Base-by-base conservation (phyloP, 2,888 invertebrate species). In the Tromatobia lineatoria region DNA sequence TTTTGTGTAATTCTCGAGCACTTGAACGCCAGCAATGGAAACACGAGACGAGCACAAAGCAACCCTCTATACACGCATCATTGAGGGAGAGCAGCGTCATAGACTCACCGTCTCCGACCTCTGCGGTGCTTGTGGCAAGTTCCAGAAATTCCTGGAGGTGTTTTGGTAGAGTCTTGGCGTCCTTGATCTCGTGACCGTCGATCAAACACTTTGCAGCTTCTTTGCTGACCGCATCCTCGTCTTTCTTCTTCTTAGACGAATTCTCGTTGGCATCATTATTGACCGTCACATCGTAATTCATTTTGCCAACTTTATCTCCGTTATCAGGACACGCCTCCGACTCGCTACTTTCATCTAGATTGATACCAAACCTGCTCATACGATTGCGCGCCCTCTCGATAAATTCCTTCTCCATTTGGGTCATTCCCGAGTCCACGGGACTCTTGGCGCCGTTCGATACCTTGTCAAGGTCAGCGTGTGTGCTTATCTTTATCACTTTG, bases 71-170 rank as follows among this genome's bases (percentile, higher is more conserved):
- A 80, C 71, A 42, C 74, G 59, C 38, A 80, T 71, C 45, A 45
- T 69, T 59, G 74, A 57, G 57, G 74, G 94, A 93, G 94, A 93
- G 89, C 92, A 94, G 94, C 66, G 50, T 75, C 75, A 66, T 52
- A n/a, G 93, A 95, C 94, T 95, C 95, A 94, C 95, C 95, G 89
- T 95, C 94, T 86, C 94, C 94, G 83, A 90, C 89, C 88, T 94
- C 91, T 85, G 90, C 90, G 34, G 89, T 89, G 64, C 88, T 94
- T 87, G 95, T 94, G 86, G 94, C 94, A 89, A 96, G 95, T 91
- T 95, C 95, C 88, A 97, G 96, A 92, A 97, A 97, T 90, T 98
- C 97, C 91, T 96, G 96, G 90, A 98, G 95, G 94, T 98, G 98
- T 90, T 95, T 96, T 6, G 98, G 98, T 83, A 97, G 94, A 84